Evolutionary conservation across 2,113 vertebrate genomes (phyloP), one percentile per base, ranked within the genome.

Genomic region (Festucalex cinctus): DNA sequence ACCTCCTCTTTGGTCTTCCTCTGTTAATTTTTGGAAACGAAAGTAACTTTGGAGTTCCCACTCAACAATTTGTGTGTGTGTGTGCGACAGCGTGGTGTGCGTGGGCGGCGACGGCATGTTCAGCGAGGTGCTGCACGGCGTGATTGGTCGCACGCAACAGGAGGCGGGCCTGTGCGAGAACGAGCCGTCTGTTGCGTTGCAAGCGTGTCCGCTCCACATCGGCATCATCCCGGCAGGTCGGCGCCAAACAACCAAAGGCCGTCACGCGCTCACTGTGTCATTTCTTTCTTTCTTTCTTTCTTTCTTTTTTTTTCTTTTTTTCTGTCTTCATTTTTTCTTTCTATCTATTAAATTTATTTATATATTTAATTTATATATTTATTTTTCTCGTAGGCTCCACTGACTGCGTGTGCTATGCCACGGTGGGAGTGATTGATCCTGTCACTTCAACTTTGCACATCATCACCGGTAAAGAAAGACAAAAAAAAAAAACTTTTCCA

Each of bases 41-140:
- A n/a, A n/a, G n/a, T n/a, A n/a, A n/a, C n/a, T n/a, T n/a, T n/a
- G n/a, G n/a, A n/a, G 28, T 60, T 8, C 19, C 8, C 12, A 5
- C 26, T 12, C 10, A 17, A 1, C 12, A 13, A 5, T n/a, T 10
- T 65, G 28, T 77, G 62, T 82, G 61, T 83, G 65, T 80, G 46
- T 70, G 65, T 69, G 63, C 59, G 28, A 54, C 84, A 94, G 93
- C 22, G 90, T 94, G 87, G 90, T 94, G 73, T 93, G 93, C 51
- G 93, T 94, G 48, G 93, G 93, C 0, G 93, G 93, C 4, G 93
- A 94, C 14, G 93, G 93, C 73, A 94, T 93, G 87, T 94, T 94
- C 83, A 93, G 91, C 0, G 93, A 94, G 83, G 63, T 94, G 51
- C 89, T 94, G 70, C 93, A 94, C 2, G 93, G 93, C 12, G 81